Conservation (phyloP, 1,140 invertebrate genomes). For the Globodera rostochiensis region DNA sequence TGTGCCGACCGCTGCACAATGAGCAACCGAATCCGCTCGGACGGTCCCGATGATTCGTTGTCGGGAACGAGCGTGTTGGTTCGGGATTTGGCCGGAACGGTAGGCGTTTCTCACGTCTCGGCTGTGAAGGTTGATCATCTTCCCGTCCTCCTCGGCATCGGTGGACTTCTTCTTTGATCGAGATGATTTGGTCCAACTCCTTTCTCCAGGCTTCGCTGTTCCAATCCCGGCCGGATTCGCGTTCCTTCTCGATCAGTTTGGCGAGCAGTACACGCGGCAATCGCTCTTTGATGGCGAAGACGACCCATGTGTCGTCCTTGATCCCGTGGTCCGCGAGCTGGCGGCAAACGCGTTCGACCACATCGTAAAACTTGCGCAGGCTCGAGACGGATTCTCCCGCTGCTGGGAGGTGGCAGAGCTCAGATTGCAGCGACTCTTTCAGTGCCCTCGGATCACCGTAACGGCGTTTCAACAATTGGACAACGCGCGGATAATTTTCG, state of each 20-base stretch:
- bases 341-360: too few relatives aligned
- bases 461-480: too few relatives aligned
- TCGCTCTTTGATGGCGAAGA: too few relatives aligned
- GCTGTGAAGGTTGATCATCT: neutral
- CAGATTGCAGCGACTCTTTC: too few relatives aligned
- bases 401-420: too few relatives aligned
- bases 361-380: too few relatives aligned
- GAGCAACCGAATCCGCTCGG: neutral
- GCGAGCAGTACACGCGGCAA: neutral
- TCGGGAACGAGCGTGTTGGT: conserved; percentile 4
- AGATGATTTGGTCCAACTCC: neutral
- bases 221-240: neutral
- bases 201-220: neutral
- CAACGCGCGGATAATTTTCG: too few relatives aligned
- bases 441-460: too few relatives aligned
- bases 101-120: neutral
- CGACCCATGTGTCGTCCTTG: too few relatives aligned
- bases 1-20: neutral
- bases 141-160: neutral
- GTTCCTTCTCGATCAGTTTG: neutral
- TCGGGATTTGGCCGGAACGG: neutral
- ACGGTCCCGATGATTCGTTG: neutral
- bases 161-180: neutral
- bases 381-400: too few relatives aligned
- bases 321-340: too few relatives aligned